A percentile compares a stretch with the other conserved stretches of the same genome.
phyloP scores from a whole-genome alignment of 2,797 vertebrate species.

The Lagodon rhomboides region DNA sequence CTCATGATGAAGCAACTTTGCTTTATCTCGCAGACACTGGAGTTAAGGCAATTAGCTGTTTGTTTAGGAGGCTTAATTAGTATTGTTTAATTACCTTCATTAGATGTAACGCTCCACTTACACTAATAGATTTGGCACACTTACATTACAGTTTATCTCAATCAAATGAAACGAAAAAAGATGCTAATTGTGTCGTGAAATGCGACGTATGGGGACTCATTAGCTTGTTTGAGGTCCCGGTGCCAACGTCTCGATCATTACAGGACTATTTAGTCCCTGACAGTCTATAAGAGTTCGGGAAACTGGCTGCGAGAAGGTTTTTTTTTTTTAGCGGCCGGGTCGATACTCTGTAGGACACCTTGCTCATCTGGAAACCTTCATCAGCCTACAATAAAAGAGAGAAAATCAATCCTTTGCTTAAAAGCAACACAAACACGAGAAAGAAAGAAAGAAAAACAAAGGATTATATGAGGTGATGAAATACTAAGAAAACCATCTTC shows the following conservation, averaged over 20 bases:
- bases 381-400: conserved; percentile 38
- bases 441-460: conserved; percentile 10
- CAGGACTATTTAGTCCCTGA: conserved; percentile 10
- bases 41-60: conserved; percentile 76
- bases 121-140: conserved; percentile 53
- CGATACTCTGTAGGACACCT: conserved; percentile 2
- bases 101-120: conserved; percentile 70
- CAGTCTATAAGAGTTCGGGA: conserved; percentile 15
- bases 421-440: conserved; percentile 22
- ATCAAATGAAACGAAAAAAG: conserved; percentile 35
- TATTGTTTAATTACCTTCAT: conserved; percentile 81
- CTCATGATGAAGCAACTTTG: conserved; percentile 57
- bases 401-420: conserved; percentile 54
- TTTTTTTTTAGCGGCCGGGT: background rate
- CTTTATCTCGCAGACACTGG: conserved; percentile 55
- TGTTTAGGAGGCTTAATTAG: conserved; percentile 79
- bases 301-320: background rate
- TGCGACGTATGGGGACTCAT: conserved; percentile 11
- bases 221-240: conserved; percentile 22
- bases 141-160: conserved; percentile 60
- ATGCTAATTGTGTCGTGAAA: conserved; percentile 21
- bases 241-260: conserved; percentile 15
- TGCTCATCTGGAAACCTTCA: conserved; percentile 24
- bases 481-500: conserved; percentile 57
- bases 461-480: conserved; percentile 68